These are phyloP conservation scores for Syngnathus typhle DNA, from an alignment of 2,113 vertebrate genomes.

Conservation along the genomic window DNA sequence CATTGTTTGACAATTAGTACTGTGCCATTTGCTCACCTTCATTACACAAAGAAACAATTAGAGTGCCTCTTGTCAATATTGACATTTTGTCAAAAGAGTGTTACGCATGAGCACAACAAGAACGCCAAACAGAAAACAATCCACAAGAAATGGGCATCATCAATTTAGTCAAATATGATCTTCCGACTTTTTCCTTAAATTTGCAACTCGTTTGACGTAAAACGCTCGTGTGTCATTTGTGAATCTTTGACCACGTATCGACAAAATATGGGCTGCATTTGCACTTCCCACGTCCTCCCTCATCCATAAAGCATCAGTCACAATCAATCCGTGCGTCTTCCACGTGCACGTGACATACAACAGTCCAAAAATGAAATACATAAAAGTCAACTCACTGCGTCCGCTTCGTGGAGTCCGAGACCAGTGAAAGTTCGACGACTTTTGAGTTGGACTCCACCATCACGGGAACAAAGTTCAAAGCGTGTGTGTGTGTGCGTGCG, in stretches of 20 bases:
- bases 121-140: too few species aligned
- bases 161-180: background rate
- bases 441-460: background rate
- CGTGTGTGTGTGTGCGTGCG: constrained; percentile 3
- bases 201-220: too few species aligned
- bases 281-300: background rate
- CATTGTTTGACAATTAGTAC: background rate
- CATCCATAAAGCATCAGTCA: background rate
- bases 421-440: background rate
- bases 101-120: too few species aligned
- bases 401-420: background rate
- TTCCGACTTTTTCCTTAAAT: too few species aligned
- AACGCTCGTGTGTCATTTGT: too few species aligned
- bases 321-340: background rate
- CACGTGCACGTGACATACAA: background rate
- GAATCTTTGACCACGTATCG: too few species aligned
- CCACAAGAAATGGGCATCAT: background rate
- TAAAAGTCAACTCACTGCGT: constrained; percentile 24
- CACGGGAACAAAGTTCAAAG: constrained; percentile 9
- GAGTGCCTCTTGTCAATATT: too few species aligned
- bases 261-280: background rate
- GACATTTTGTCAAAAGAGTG: too few species aligned
- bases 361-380: background rate
- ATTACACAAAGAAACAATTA: too few species aligned
- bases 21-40: too few species aligned